Conservation (phyloP, 2,113 vertebrate species). For the Takifugu flavidus region DNA sequence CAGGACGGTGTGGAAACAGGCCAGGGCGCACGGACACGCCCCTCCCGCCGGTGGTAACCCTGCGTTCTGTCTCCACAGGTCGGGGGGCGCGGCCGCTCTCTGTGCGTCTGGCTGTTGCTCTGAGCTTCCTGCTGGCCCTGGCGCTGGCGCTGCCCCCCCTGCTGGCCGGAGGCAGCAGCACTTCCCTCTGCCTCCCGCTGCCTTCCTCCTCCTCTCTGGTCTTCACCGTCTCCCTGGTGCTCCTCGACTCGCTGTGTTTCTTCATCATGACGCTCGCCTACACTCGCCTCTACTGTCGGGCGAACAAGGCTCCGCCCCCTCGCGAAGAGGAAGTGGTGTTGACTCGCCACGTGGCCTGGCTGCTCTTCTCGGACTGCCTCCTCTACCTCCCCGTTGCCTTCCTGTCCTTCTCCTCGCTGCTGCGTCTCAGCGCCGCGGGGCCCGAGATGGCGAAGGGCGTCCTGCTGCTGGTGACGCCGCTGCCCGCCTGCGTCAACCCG, state of each 20-base stretch:
- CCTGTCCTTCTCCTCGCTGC: slow-evolving; percentile 86
- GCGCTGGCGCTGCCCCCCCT: slow-evolving; percentile 81
- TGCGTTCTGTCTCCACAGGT: slow-evolving; percentile 15
- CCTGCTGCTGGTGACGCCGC: slow-evolving; percentile 84
- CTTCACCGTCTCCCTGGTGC: slow-evolving; percentile 84
- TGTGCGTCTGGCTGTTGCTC: slow-evolving; percentile 25
- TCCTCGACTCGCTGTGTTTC: slow-evolving; percentile 88
- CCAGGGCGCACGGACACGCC: too few species aligned
- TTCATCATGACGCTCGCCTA: slow-evolving; percentile 87
- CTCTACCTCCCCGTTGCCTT: slow-evolving; percentile 91
- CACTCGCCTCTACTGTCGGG: slow-evolving; percentile 83
- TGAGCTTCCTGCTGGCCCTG: slow-evolving; percentile 72
- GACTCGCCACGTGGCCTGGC: slow-evolving; percentile 86
- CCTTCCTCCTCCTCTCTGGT: slow-evolving; percentile 71
- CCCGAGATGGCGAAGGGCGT: slow-evolving; percentile 85
- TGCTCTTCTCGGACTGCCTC: slow-evolving; percentile 91
- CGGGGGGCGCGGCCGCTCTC: neutral
- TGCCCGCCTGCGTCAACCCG: slow-evolving; percentile 90
- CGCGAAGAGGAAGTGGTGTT: slow-evolving; percentile 80
- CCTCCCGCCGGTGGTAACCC: too few species aligned
- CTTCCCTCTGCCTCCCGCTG: slow-evolving; percentile 85
- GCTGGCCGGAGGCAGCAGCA: slow-evolving; percentile 74
- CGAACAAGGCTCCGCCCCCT: slow-evolving; percentile 23
- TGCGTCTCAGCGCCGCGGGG: slow-evolving; percentile 82
- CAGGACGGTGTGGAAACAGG: slow-evolving; percentile 22